Evolutionary conservation across 2,888 invertebrate species (phyloP).

Genomic region (Lycocerus yunnanus): DNA sequence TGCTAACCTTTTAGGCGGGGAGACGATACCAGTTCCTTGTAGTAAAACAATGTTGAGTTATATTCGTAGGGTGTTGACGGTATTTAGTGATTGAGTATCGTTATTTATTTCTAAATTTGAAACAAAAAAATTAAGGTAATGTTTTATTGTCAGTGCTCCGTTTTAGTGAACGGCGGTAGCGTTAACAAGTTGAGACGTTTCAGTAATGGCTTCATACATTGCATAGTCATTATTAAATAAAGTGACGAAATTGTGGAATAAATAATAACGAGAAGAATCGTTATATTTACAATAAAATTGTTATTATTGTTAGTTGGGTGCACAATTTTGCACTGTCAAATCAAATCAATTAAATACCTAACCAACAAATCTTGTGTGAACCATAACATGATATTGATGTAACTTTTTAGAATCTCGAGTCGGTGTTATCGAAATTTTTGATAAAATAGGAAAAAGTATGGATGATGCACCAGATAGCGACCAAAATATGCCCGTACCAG

Average conservation of each 20-base stretch:
- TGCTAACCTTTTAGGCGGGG: slow-evolving; percentile 56
- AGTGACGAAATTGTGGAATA: slow-evolving; percentile 1
- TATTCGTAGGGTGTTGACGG: slow-evolving; percentile 7
- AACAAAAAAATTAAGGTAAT: slow-evolving; percentile 4
- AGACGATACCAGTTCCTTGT: slow-evolving; percentile 41
- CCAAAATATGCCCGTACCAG: slow-evolving; percentile 18
- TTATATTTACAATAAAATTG: background rate
- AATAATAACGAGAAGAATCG: background rate
- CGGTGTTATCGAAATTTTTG: background rate
- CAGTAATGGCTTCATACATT: slow-evolving; percentile 20
- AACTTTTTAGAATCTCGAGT: background rate
- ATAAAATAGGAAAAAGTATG: slow-evolving; percentile 44
- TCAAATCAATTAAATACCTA: slow-evolving; percentile 16
- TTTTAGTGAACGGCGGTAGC: slow-evolving; percentile 7
- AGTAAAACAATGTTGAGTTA: slow-evolving; percentile 38
- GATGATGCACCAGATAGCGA: slow-evolving; percentile 53
- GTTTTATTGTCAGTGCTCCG: background rate
- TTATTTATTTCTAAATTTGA: background rate
- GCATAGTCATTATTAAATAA: slow-evolving; percentile 12
- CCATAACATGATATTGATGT: slow-evolving; percentile 1
- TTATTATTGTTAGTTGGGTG: slow-evolving; percentile 5
- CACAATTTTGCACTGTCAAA: background rate
- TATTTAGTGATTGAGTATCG: background rate
- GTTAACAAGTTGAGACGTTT: slow-evolving; percentile 7
- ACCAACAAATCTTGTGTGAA: slow-evolving; percentile 13